Percentiles rank a stretch among this genome's conserved stretches.
Evolutionary conservation across 2,888 invertebrate genomes (phyloP).

Genomic region (Ditylenchus weischeri): DNA sequence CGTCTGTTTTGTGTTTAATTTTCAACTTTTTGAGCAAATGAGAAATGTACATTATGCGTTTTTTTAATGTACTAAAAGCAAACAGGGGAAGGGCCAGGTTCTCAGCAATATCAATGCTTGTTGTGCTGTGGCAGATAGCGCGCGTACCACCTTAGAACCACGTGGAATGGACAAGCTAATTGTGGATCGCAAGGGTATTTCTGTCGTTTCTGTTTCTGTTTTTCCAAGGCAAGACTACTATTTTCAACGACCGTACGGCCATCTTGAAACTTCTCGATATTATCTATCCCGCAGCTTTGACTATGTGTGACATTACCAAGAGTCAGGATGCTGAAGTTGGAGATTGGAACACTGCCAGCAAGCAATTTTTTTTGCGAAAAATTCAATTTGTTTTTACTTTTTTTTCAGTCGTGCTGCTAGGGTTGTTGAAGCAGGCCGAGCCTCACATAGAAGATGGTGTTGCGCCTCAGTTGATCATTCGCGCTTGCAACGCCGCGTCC

Average conservation of each 20-base stretch:
- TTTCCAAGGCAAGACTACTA: conserved; percentile 76
- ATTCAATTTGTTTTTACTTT: too few species aligned
- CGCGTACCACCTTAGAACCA: conserved; percentile 93
- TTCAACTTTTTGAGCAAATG: too few species aligned
- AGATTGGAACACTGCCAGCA: conserved; percentile 98
- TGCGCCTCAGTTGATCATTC: conserved; percentile 87
- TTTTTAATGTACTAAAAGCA: too few species aligned
- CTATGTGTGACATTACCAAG: conserved; percentile 95
- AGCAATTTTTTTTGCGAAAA: too few species aligned
- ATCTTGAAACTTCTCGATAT: conserved; percentile 96
- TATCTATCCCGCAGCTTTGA: conserved; percentile 97
- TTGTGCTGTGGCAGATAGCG: conserved; percentile 94
- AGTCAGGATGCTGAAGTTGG: conserved; percentile 77
- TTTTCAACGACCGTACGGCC: conserved; percentile 98
- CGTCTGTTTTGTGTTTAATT: too few species aligned
- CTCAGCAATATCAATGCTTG: too few species aligned
- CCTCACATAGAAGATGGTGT: conserved; percentile 91
- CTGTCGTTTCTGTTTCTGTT: background rate
- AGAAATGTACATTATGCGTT: too few species aligned
- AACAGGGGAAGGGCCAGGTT: too few species aligned
- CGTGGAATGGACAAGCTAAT: conserved; percentile 99
- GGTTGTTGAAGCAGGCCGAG: conserved; percentile 86
- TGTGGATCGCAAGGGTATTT: conserved; percentile 71
- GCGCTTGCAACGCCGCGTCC: conserved; percentile 79
- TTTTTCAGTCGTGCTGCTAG: too few species aligned